Evolutionary conservation across 2,797 vertebrate species (phyloP).

Genomic region (Sandelia bainsii): DNA sequence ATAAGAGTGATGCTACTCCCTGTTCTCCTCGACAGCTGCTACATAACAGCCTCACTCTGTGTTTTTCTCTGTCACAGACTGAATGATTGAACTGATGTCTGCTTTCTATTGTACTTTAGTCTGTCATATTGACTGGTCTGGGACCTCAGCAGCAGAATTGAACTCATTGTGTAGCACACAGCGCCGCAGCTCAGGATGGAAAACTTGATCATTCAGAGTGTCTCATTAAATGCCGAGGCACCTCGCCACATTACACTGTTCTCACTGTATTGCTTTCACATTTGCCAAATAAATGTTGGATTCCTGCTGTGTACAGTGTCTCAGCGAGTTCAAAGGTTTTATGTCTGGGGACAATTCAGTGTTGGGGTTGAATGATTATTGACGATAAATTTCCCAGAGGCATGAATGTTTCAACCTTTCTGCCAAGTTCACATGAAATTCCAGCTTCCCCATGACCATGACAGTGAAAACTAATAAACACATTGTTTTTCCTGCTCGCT

Average conservation of each 20-base stretch:
- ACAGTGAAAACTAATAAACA: conserved; percentile 1
- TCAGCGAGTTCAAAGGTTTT: background rate
- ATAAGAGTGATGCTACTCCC: conserved; percentile 74
- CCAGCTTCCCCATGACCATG: background rate
- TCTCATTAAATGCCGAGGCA: conserved; percentile 9
- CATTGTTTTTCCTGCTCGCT: background rate
- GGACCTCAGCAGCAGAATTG: conserved; percentile 51
- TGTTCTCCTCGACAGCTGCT: conserved; percentile 73
- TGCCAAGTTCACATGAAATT: background rate
- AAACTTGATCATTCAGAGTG: conserved; percentile 37
- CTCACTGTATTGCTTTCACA: conserved; percentile 9
- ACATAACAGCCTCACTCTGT: conserved; percentile 68
- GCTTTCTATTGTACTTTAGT: conserved; percentile 68
- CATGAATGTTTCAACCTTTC: background rate
- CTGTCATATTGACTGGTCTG: conserved; percentile 71
- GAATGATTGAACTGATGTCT: conserved; percentile 80
- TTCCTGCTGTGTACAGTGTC: background rate
- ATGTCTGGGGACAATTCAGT: background rate
- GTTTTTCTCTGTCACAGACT: conserved; percentile 74
- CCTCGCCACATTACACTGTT: background rate
- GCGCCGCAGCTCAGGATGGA: conserved; percentile 14
- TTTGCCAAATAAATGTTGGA: conserved; percentile 23
- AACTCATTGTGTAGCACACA: conserved; percentile 19
- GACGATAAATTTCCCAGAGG: background rate
- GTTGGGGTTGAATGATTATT: background rate